Base-by-base conservation (phyloP, 2,113 vertebrate genomes). In the Malurus cyaneus region DNA sequence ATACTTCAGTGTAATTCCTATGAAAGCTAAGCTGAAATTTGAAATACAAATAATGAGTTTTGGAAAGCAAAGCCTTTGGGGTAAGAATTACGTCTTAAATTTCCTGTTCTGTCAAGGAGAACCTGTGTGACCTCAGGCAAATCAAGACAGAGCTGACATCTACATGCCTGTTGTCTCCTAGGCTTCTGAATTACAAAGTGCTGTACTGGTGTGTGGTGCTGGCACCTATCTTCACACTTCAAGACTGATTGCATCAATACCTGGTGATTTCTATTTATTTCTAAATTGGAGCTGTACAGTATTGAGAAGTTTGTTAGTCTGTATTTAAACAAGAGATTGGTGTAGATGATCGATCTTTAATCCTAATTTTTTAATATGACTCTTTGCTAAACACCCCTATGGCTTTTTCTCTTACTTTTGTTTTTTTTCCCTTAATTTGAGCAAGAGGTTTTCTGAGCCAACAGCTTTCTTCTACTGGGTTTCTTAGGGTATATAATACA, bases 131-230 rank as follows among this genome's bases (percentile, higher is more conserved):
- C 34, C 32, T 50, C 50, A 16, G 15, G 36, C 20, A 86, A 89
- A 82, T 50, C 21, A 89, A 60, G 32, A 71, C 4, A 66, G 18
- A 29, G 7, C 16, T 47, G 46, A 10, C 5, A 26, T 44, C 44
- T 67, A 19, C 2, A 3, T 11, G 14, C 4, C 31, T 39, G 19
- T 61, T 50, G 47, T 49, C 26, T 81, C 32, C 4, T 49, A 20
- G 6, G 28, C 15, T 41, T 14, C 13, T 42, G 47, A 69, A 71
- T 39, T 3, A 56, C 11, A 46, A 73, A 80, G 21, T 18, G 19
- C 9, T 88, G 41, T 57, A 57, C 8, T 57, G 0, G 0, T 9
- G 14, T 41, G 11, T 53, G 21, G 32, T 42, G 9, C 29, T 57
- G 29, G 11, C 39, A 72, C 39, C 5, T 50, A 9, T 66, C 20